phyloP scores from a whole-genome alignment of 2,113 vertebrate genomes.

The Larimichthys crocea region DNA sequence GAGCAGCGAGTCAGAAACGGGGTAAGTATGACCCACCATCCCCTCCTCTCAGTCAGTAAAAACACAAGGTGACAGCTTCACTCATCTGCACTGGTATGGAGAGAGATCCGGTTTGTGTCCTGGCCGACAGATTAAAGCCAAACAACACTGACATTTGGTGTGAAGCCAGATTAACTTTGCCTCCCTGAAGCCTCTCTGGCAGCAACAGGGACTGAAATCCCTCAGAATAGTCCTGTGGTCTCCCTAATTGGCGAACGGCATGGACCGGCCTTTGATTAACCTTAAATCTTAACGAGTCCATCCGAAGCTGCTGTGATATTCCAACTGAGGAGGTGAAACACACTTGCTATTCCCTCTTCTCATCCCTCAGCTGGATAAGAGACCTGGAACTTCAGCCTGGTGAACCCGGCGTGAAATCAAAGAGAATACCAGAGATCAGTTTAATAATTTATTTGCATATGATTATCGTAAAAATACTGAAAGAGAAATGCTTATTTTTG shows the following conservation, averaged over 20 bases:
- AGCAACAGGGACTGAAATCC: constrained; percentile 57
- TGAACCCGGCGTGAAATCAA: constrained; percentile 77
- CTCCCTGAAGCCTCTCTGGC: constrained; percentile 74
- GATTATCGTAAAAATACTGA: constrained; percentile 85
- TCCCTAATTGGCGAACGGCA: constrained; percentile 69
- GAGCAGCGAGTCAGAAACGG: constrained; percentile 49
- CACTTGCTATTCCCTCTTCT: constrained; percentile 65
- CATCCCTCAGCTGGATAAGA: constrained; percentile 61
- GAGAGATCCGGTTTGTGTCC: constrained; percentile 53
- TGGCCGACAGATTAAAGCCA: constrained; percentile 64
- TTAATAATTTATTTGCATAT: constrained; percentile 86
- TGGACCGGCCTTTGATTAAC: constrained; percentile 71
- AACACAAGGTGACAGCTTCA: constrained; percentile 62
- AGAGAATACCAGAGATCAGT: constrained; percentile 78
- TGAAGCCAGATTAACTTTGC: constrained; percentile 68
- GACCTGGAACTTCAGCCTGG: constrained; percentile 66
- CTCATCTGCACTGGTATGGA: constrained; percentile 48
- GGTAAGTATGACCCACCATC: constrained; percentile 33
- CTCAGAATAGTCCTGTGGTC: constrained; percentile 66
- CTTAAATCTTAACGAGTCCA: constrained; percentile 76
- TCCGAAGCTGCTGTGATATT: constrained; percentile 73
- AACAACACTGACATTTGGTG: constrained; percentile 68
- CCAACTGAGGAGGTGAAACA: constrained; percentile 66
- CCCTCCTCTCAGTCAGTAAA: constrained; percentile 59
- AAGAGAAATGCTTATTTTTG: constrained; percentile 82